These are phyloP conservation scores for Phyllotis vaccarum DNA, from an alignment of 2,797 vertebrate genomes.

Conservation along the genomic window DNA sequence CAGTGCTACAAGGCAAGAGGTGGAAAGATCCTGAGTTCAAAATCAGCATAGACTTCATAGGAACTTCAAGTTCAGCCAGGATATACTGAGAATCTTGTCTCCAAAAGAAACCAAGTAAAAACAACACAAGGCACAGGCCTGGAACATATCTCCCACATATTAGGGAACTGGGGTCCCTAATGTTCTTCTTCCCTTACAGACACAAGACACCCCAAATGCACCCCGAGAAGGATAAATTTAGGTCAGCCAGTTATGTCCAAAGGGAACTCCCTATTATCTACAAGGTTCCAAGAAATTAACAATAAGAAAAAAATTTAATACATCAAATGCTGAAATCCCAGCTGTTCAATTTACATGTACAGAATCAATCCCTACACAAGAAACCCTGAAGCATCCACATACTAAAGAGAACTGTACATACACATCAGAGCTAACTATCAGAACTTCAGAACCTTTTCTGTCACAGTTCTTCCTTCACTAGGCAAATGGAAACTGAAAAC, in stretches of 20 bases:
- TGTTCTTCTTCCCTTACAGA: conserved; percentile 30
- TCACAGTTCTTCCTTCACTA: conserved; percentile 21
- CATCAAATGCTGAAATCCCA: conserved; percentile 50
- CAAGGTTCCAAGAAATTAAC: conserved; percentile 48
- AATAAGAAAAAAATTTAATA: conserved; percentile 9
- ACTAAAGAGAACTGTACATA: conserved; percentile 33
- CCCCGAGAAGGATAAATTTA: neutral
- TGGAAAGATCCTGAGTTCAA: neutral
- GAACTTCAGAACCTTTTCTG: conserved; percentile 3
- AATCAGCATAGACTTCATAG: neutral
- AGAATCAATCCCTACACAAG: conserved; percentile 24
- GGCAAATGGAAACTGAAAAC: conserved; percentile 31
- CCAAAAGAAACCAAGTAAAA: neutral
- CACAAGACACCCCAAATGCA: neutral
- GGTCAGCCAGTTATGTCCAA: neutral
- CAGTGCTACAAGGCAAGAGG: neutral
- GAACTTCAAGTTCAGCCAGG: neutral
- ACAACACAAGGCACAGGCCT: neutral
- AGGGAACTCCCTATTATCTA: conserved; percentile 15
- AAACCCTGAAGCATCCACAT: neutral
- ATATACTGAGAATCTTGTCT: neutral
- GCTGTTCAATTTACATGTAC: conserved; percentile 39
- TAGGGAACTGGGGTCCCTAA: conserved; percentile 46
- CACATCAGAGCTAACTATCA: conserved; percentile 41
- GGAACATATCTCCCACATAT: neutral